Percentiles rank a stretch among this genome's conserved stretches.
Evolutionary conservation across 37 sponge, comb jelly and placozoan genomes (phyloP).

Genomic region (Eunapius fragilis): DNA sequence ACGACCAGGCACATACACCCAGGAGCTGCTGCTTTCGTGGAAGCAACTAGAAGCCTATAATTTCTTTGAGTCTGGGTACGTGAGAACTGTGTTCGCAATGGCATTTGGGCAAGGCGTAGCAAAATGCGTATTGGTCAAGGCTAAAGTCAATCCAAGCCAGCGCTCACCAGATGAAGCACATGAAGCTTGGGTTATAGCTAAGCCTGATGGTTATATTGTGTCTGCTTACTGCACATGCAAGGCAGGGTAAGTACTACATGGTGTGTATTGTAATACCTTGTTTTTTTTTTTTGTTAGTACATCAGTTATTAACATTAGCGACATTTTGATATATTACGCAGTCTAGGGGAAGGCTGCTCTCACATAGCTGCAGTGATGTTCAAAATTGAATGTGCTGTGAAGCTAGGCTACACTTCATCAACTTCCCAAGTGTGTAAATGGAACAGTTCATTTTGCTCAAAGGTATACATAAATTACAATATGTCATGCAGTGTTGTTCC

Average conservation of each 20-base stretch:
- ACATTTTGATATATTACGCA: background rate
- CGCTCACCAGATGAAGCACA: slow-evolving; percentile 15
- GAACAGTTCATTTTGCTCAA: no score
- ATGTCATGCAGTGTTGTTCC: no score
- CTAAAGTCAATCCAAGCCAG: slow-evolving; percentile 41
- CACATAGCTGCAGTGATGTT: slow-evolving; percentile 18
- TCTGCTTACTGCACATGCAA: slow-evolving; percentile 13
- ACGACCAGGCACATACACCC: background rate
- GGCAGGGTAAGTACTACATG: no score
- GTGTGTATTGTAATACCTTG: no score
- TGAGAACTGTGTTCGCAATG: slow-evolving; percentile 1
- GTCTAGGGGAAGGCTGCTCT: slow-evolving; percentile 16
- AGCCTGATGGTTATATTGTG: slow-evolving; percentile 4
- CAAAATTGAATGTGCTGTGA: slow-evolving; percentile 32
- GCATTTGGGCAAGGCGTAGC: background rate
- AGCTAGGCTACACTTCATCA: background rate
- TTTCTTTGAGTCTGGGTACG: slow-evolving; percentile 42
- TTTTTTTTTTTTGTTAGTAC: no score
- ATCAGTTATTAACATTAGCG: background rate
- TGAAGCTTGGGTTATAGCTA: slow-evolving; percentile 18
- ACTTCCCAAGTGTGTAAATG: slow-evolving; percentile 5
- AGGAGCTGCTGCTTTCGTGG: slow-evolving; percentile 17
- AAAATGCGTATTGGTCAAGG: slow-evolving; percentile 5
- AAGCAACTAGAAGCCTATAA: slow-evolving; percentile 19
- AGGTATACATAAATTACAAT: no score